These are phyloP conservation scores for Sminthopsis crassicaudata DNA, from an alignment of 2,113 vertebrate species.

Conservation along the genomic window DNA sequence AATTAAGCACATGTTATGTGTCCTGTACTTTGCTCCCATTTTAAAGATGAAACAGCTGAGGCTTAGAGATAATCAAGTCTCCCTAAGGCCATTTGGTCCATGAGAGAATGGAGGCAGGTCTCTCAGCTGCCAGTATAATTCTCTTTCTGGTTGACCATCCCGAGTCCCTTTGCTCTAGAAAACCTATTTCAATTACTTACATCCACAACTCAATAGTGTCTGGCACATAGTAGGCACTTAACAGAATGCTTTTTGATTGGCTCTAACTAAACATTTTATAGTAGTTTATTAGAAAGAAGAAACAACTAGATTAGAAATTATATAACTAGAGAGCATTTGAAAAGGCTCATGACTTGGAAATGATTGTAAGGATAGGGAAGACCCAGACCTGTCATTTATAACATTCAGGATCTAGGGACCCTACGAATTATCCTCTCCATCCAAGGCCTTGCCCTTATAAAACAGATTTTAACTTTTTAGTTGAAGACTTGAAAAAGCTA, in stretches of 20 bases:
- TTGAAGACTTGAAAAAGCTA: conserved; percentile 56
- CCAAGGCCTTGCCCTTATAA: conserved; percentile 64
- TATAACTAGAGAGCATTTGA: neutral
- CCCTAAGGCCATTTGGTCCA: neutral
- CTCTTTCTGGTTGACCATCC: neutral
- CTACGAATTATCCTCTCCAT: conserved; percentile 50
- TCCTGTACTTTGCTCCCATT: neutral
- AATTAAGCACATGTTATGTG: neutral
- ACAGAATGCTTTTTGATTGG: neutral
- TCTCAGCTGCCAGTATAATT: neutral
- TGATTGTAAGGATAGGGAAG: conserved; percentile 9
- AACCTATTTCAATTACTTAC: neutral
- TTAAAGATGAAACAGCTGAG: neutral
- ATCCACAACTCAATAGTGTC: neutral
- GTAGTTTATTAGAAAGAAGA: conserved; percentile 27
- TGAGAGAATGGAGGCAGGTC: neutral
- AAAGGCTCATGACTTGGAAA: conserved; percentile 14
- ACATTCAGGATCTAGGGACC: conserved; percentile 55
- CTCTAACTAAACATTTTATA: conserved; percentile 1
- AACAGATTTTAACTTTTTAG: conserved; percentile 68
- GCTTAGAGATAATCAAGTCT: conserved; percentile 21
- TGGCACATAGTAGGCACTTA: neutral
- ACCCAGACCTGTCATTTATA: neutral
- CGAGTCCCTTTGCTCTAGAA: neutral
- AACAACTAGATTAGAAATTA: conserved; percentile 24